Evolutionary conservation across 2,797 vertebrate species (phyloP), one percentile per base, ranked within the genome.

Genomic region (Spinibarbus caldwelli): DNA sequence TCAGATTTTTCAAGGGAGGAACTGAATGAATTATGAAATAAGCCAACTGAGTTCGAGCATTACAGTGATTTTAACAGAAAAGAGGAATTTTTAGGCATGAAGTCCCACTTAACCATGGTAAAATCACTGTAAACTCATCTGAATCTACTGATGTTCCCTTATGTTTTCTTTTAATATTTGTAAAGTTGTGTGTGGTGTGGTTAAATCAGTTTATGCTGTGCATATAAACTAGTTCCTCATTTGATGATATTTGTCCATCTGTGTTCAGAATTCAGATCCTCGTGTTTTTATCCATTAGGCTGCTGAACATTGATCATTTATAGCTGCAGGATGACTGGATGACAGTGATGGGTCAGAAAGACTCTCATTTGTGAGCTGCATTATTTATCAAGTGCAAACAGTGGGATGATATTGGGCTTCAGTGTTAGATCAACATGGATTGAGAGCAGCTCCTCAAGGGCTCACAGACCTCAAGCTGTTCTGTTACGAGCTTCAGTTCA

Each of bases 291-390:
- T 54, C 49, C 7, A 23, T n/a, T 14, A 76, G 21, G 21, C 31
- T 14, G 31, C 47, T 54, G 73, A 76, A n/a, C 19, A 8, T 54
- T 75, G 34, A 31, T 70, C 34, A 21, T 68, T 68, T 38, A 38
- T 68, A 9, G 14, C 12, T 59, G 21, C 23, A 26, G 7, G 49
- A 34, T 75, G 47, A 23, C 47, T 52, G 29, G 23, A 57, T 76
- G 29, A 29, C 59, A 75, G 62, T 23, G 57, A 83, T 64, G 59
- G 59, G 19, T 76, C 49, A 38, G 49, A 38, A 54, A 36, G 59
- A 80, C 70, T 80, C 70, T 80, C 52, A 62, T 31, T 85, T 80
- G 75, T 62, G 67, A 26, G 21, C 83, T 45, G 75, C 77, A 54
- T 43, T 71, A 57, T 68, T 54, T 19, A 71, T 79, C 45, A 68